Percentiles rank a stretch among this genome's conserved stretches.
These are phyloP conservation scores for Aproaerema taeniolella DNA, from an alignment of 2,888 invertebrate species.

Conservation along the genomic window DNA sequence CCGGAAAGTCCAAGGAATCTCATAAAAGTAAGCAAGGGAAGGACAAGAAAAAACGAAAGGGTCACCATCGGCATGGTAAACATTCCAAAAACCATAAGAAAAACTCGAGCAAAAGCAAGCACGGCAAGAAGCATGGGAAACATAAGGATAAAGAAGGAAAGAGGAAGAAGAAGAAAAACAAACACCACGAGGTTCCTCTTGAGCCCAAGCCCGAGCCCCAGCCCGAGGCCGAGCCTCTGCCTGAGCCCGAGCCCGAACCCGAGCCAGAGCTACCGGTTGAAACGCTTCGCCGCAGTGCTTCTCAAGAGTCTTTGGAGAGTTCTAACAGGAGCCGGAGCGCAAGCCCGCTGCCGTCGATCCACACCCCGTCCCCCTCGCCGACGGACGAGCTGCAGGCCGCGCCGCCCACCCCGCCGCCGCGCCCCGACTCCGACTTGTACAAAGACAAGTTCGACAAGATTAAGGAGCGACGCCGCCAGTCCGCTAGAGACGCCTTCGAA, in stretches of 20 bases:
- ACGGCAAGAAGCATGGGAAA: slow-evolving; percentile 53
- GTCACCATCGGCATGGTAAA: slow-evolving; percentile 65
- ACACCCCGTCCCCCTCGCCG: slow-evolving; percentile 60
- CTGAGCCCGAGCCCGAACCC: no score
- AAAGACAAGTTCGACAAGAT: slow-evolving; percentile 80
- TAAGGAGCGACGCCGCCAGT: slow-evolving; percentile 77
- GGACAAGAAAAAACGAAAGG: slow-evolving; percentile 62
- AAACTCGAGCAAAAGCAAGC: slow-evolving; percentile 44
- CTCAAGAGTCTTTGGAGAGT: slow-evolving; percentile 58
- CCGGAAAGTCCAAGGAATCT: slow-evolving; percentile 54
- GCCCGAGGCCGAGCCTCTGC: slow-evolving; percentile 26
- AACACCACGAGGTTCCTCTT: no score
- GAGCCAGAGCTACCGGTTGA: no score
- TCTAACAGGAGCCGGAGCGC: slow-evolving; percentile 63
- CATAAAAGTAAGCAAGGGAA: slow-evolving; percentile 60
- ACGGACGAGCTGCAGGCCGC: slow-evolving; percentile 34
- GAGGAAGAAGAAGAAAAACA: slow-evolving; percentile 67
- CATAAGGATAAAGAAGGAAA: slow-evolving; percentile 64
- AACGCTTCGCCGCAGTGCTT: slow-evolving; percentile 33
- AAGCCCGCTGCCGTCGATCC: slow-evolving; percentile 65
- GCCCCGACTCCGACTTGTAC: slow-evolving; percentile 57
- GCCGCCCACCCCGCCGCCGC: slow-evolving; percentile 30
- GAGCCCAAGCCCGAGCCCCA: slow-evolving; percentile 30
- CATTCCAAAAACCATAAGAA: slow-evolving; percentile 64
- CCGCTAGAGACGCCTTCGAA: slow-evolving; percentile 66